phyloP scores from a whole-genome alignment of 1,140 invertebrate species.

The Eumeta japonica region DNA sequence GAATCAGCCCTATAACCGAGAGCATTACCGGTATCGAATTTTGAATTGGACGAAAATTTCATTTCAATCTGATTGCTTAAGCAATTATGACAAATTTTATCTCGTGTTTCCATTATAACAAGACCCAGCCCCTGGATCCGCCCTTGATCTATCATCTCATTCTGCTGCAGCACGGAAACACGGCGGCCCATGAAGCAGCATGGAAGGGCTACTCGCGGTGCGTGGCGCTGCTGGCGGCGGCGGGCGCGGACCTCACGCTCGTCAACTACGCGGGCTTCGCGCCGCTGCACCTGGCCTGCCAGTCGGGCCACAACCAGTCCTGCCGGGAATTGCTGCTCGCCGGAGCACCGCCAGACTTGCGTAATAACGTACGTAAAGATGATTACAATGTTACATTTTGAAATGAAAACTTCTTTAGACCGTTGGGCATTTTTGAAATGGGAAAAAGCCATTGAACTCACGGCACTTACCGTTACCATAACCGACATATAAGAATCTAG shows the following conservation, averaged over 20 bases:
- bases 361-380: slow-evolving; percentile 80
- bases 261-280: slow-evolving; percentile 88
- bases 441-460: too few species aligned
- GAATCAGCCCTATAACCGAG: too few species aligned
- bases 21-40: too few species aligned
- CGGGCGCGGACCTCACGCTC: slow-evolving; percentile 69
- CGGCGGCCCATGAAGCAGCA: slow-evolving; percentile 87
- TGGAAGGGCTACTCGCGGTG: slow-evolving; percentile 92
- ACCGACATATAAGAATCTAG: background rate
- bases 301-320: slow-evolving; percentile 96
- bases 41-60: too few species aligned
- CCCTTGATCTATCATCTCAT: too few species aligned
- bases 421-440: too few species aligned
- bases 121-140: background rate
- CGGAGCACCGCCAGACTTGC: slow-evolving; percentile 82
- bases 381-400: background rate
- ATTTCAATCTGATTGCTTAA: too few species aligned
- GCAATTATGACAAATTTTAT: too few species aligned
- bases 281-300: slow-evolving; percentile 89
- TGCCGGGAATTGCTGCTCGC: slow-evolving; percentile 84
- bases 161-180: slow-evolving; percentile 80
- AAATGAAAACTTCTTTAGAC: background rate
- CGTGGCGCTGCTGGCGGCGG: slow-evolving; percentile 68
- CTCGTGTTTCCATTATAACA: too few species aligned
- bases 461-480: too few species aligned